Evolutionary conservation across 1,140 invertebrate genomes (phyloP).

Genomic region (Pemphigus obesinymphae): DNA sequence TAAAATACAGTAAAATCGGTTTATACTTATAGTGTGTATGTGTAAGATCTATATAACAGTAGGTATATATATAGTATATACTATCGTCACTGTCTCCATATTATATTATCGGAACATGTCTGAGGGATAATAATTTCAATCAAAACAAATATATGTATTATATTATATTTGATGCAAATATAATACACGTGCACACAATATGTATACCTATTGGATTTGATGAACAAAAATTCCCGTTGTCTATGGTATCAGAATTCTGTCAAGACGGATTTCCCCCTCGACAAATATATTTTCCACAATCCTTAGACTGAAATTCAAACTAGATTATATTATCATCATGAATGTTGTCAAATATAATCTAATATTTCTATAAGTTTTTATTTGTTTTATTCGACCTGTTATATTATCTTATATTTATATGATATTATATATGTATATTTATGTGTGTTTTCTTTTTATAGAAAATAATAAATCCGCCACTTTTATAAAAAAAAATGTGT

Average conservation of each 20-base stretch:
- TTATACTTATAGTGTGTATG: no score
- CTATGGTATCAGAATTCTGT: neutral
- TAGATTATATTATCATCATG: neutral
- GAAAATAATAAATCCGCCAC: no score
- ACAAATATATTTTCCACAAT: neutral
- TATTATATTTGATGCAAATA: no score
- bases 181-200: no score
- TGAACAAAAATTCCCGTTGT: neutral
- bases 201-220: neutral
- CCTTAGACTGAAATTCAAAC: neutral
- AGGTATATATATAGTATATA: neutral
- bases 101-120: neutral
- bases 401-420: no score
- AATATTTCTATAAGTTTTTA: no score
- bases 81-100: neutral
- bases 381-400: no score
- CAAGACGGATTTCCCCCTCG: neutral
- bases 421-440: no score
- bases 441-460: no score
- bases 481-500: no score
- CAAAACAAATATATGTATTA: neutral
- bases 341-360: no score
- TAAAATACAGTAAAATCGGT: neutral
- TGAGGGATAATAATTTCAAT: neutral
- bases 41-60: neutral